A percentile compares a stretch with the other conserved stretches of the same genome.
Evolutionary conservation across 2,888 invertebrate genomes (phyloP).

Genomic region (Plagodis pulveraria): DNA sequence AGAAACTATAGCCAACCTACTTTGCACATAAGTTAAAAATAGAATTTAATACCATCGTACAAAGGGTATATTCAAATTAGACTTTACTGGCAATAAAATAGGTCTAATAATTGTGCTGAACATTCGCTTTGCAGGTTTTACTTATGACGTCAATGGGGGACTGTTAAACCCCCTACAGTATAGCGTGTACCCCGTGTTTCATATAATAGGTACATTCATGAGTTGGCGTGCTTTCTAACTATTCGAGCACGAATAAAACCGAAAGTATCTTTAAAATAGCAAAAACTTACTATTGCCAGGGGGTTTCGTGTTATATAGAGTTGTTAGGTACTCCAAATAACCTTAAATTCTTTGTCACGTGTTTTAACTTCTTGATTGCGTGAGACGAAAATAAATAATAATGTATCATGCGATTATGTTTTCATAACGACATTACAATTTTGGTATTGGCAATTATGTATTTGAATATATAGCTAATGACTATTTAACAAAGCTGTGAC

Average conservation of each 20-base stretch:
- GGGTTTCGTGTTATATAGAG: background rate
- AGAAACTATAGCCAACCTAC: constrained; percentile 16
- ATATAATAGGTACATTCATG: constrained; percentile 21
- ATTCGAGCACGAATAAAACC: constrained; percentile 35
- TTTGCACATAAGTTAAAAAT: constrained; percentile 18
- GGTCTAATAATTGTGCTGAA: constrained; percentile 30
- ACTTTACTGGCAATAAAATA: constrained; percentile 29
- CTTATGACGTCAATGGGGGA: constrained; percentile 67
- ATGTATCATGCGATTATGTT: too few species aligned
- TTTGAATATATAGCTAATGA: too few species aligned
- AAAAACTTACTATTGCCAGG: constrained; percentile 10
- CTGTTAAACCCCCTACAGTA: constrained; percentile 50
- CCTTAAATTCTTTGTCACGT: background rate
- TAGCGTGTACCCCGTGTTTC: constrained; percentile 31
- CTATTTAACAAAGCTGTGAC: too few species aligned
- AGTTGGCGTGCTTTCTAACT: constrained; percentile 29
- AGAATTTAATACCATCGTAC: constrained; percentile 9
- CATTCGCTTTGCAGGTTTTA: constrained; percentile 34
- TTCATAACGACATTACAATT: too few species aligned
- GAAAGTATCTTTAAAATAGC: constrained; percentile 38
- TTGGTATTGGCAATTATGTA: too few species aligned
- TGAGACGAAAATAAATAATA: background rate
- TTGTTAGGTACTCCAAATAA: background rate
- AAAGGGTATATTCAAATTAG: constrained; percentile 21
- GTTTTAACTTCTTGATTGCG: background rate